Conservation (phyloP, 2,113 vertebrate genomes). For the Chaetodon trifascialis region DNA sequence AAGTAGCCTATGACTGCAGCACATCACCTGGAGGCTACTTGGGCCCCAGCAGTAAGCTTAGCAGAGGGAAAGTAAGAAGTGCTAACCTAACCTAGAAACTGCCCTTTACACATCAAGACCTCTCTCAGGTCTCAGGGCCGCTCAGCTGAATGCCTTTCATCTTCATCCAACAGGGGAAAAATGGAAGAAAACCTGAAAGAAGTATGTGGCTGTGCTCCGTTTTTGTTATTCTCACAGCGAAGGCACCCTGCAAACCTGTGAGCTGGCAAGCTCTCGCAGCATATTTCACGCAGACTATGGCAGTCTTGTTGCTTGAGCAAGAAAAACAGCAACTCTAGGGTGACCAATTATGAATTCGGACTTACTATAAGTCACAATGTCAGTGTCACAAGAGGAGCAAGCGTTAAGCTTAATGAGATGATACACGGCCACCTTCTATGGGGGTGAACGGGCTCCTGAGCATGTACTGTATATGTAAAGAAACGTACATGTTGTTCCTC, state of each 20-base stretch:
- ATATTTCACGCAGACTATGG: conserved; percentile 10
- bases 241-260: conserved; percentile 24
- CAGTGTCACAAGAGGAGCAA: neutral
- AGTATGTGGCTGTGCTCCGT: conserved; percentile 9
- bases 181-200: neutral
- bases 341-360: neutral
- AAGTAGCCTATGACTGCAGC: fast-evolving
- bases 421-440: neutral
- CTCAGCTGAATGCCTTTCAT: conserved; percentile 3
- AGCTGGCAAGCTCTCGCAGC: conserved; percentile 4
- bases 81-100: neutral
- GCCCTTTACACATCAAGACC: neutral
- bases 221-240: conserved; percentile 30
- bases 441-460: neutral
- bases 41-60: neutral
- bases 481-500: no score
- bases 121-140: conserved; percentile 8
- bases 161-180: conserved; percentile 1
- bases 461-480: neutral
- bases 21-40: conserved; percentile 5
- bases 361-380: neutral
- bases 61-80: neutral
- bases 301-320: neutral
- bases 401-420: neutral
- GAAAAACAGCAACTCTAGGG: conserved; percentile 3